phyloP scores from a whole-genome alignment of 2,797 vertebrate genomes.

The Bufotes viridis region DNA sequence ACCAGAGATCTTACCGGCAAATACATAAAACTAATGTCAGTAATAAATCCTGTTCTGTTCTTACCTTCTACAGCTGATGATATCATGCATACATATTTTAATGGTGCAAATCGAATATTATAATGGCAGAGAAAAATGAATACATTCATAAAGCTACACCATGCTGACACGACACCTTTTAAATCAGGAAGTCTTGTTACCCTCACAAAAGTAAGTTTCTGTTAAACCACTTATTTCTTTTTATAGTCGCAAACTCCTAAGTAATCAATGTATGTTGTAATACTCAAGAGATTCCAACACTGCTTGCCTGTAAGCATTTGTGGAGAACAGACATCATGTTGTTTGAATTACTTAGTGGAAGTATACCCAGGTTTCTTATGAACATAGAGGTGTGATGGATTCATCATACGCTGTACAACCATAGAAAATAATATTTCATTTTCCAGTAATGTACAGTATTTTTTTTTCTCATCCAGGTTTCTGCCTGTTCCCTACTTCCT shows the following conservation, averaged over 20 bases:
- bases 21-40: neutral
- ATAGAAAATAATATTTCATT: slow-evolving; percentile 9
- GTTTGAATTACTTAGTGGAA: neutral
- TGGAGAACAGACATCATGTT: neutral
- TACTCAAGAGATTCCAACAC: slow-evolving; percentile 4
- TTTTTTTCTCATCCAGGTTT: neutral
- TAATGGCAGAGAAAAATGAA: slow-evolving; percentile 15
- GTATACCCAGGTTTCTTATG: neutral
- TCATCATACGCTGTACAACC: neutral
- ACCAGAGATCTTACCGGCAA: neutral
- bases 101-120: neutral
- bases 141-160: neutral
- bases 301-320: neutral
- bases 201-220: neutral
- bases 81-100: slow-evolving; percentile 13
- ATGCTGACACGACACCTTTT: slow-evolving; percentile 11
- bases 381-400: slow-evolving; percentile 25
- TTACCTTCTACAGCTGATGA: neutral
- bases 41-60: neutral
- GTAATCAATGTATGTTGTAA: slow-evolving; percentile 15
- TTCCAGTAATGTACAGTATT: neutral
- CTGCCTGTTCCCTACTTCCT: neutral
- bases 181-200: neutral
- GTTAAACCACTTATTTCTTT: slow-evolving; percentile 17
- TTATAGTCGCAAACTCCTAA: slow-evolving; percentile 10